Evolutionary conservation across 2,888 invertebrate species (phyloP).

Genomic region (Drosophila rubida): DNA sequence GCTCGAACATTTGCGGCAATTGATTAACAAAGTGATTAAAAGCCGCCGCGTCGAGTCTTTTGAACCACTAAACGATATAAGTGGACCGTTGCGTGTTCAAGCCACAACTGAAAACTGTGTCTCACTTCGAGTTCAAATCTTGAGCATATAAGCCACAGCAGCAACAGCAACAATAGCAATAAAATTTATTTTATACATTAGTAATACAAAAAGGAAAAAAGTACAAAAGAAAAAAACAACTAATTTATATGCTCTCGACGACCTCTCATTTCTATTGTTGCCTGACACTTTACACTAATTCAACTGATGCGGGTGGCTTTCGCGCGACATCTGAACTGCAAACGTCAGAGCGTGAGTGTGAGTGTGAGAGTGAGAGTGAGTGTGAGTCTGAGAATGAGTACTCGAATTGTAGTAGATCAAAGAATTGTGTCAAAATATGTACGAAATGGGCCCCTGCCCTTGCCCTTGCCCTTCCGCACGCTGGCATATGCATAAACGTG

Average conservation of each 20-base stretch:
- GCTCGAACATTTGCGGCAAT: background rate
- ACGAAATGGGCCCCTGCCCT: slow-evolving; percentile 4
- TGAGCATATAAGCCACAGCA: slow-evolving; percentile 6
- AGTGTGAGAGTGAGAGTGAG: background rate
- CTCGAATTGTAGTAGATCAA: slow-evolving; percentile 10
- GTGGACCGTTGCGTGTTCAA: slow-evolving; percentile 52
- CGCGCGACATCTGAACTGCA: slow-evolving; percentile 20
- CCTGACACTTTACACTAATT: slow-evolving; percentile 41
- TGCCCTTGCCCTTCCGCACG: slow-evolving; percentile 11
- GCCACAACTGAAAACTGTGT: slow-evolving; percentile 46
- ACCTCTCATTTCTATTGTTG: slow-evolving; percentile 29
- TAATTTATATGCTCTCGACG: slow-evolving; percentile 52
- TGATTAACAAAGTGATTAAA: slow-evolving; percentile 14
- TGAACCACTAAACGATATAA: slow-evolving; percentile 4
- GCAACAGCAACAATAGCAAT: slow-evolving; percentile 11
- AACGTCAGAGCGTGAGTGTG: background rate
- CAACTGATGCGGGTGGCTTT: slow-evolving; percentile 27
- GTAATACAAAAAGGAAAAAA: slow-evolving; percentile 18
- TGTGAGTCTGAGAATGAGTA: background rate
- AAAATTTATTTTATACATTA: slow-evolving; percentile 25
- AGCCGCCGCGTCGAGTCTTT: background rate
- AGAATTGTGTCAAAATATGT: slow-evolving; percentile 15
- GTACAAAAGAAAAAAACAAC: slow-evolving; percentile 22
- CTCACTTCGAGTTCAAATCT: slow-evolving; percentile 21
- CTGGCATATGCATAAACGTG: slow-evolving; percentile 16